phyloP scores from a whole-genome alignment of 2,113 vertebrate species.

The Salvator merianae region DNA sequence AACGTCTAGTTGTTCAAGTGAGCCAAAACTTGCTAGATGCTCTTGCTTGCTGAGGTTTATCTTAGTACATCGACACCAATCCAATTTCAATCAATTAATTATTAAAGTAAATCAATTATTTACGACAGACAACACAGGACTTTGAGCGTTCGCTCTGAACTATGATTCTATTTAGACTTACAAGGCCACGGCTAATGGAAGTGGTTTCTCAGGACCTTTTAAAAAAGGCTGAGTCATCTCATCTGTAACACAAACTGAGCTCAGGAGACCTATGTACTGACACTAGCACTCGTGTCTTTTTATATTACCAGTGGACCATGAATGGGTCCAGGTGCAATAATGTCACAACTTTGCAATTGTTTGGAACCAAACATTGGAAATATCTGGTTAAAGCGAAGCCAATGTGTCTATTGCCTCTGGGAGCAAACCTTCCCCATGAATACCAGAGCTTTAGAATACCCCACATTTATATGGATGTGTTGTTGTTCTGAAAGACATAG shows the following conservation, averaged over 20 bases:
- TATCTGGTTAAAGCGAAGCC: conserved; percentile 38
- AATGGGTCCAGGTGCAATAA: accelerated
- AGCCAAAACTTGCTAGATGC: no score
- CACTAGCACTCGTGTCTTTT: neutral
- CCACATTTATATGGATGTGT: neutral
- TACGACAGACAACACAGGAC: neutral
- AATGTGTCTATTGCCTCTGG: neutral
- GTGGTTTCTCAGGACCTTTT: neutral
- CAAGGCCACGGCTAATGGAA: neutral
- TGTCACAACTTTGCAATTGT: conserved; percentile 4
- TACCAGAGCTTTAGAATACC: conserved; percentile 8
- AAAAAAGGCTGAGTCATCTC: neutral
- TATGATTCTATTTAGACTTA: neutral
- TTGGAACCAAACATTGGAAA: conserved; percentile 5
- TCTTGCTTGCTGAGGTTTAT: neutral
- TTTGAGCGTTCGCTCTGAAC: neutral
- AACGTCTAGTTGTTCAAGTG: no score
- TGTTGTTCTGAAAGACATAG: no score
- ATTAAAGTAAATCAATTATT: neutral
- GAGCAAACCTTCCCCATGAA: neutral
- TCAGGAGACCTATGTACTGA: conserved; percentile 7
- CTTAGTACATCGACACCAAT: neutral
- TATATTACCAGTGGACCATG: conserved; percentile 22
- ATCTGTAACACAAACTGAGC: conserved; percentile 15
- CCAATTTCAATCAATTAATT: no score